Evolutionary conservation across 2,797 vertebrate species (phyloP).

Genomic region (Coracias cyanogaster): DNA sequence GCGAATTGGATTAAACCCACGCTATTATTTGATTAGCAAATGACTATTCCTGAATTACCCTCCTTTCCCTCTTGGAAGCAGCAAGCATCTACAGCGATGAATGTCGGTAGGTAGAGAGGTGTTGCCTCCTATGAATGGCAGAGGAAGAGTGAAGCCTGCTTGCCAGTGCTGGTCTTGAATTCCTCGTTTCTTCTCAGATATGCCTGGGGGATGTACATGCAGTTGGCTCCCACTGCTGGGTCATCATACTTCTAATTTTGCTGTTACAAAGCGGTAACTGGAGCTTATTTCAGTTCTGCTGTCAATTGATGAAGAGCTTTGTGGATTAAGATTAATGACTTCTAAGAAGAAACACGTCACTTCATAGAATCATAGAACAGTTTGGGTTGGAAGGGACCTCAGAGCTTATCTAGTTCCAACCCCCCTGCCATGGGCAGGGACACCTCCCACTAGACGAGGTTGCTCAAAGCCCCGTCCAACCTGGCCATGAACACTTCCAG

Average conservation of each 20-base stretch:
- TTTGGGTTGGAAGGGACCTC: no score
- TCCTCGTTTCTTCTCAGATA: not conserved
- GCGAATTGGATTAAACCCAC: not conserved
- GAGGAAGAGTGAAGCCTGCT: not conserved
- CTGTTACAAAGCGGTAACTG: not conserved
- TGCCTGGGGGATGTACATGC: no score
- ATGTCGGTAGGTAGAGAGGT: not conserved
- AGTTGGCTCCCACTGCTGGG: not conserved
- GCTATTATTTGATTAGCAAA: not conserved
- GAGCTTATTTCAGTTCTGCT: not conserved
- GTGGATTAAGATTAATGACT: not conserved
- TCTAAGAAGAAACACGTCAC: not conserved
- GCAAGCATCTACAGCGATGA: not conserved
- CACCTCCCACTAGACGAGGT: no score
- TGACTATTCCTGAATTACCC: not conserved
- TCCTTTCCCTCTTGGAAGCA: not conserved
- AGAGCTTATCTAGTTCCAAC: no score
- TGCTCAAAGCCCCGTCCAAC: no score
- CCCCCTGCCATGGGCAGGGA: no score
- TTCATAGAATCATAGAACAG: not conserved
- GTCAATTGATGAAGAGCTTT: not conserved
- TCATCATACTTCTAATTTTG: not conserved
- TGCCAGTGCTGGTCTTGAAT: not conserved
- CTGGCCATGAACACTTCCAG: no score
- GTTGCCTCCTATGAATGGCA: not conserved